These are phyloP conservation scores for Caenorhabditis brenneri DNA, from an alignment of 1,140 invertebrate species.

Conservation along the genomic window DNA sequence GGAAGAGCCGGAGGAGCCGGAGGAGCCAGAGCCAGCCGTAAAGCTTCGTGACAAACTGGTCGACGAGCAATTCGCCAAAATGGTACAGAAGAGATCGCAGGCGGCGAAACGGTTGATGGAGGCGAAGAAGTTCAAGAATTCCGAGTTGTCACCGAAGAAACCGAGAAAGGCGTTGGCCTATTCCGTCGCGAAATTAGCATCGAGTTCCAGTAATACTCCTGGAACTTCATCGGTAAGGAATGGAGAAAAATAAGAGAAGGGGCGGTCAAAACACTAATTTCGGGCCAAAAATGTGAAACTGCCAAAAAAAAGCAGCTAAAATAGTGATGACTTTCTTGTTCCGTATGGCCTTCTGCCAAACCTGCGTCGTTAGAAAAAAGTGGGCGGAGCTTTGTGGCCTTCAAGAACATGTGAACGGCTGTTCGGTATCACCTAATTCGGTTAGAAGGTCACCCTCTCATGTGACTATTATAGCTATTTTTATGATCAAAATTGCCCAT, in stretches of 20 bases:
- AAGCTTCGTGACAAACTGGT: neutral
- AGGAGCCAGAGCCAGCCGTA: neutral
- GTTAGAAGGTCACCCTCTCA: too few species aligned
- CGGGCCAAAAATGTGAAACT: neutral
- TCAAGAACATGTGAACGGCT: too few species aligned
- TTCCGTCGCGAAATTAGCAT: too few species aligned
- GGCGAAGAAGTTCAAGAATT: conserved; percentile 11
- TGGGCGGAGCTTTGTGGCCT: too few species aligned
- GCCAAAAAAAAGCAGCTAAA: neutral
- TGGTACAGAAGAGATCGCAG: conserved; percentile 15
- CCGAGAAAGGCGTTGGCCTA: neutral
- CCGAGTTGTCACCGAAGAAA: neutral
- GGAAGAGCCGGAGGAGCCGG: neutral
- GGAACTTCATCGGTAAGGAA: neutral
- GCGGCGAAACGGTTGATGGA: neutral
- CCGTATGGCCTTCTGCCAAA: too few species aligned
- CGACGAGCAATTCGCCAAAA: neutral
- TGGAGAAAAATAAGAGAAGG: neutral
- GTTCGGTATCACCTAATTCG: too few species aligned
- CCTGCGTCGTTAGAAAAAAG: too few species aligned
- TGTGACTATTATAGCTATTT: too few species aligned
- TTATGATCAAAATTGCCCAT: too few species aligned
- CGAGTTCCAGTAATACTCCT: neutral
- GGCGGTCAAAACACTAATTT: too few species aligned
- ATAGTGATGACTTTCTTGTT: neutral